Conservation (phyloP, 2,113 vertebrate species). For the Paracanthobrama guichenoti region DNA sequence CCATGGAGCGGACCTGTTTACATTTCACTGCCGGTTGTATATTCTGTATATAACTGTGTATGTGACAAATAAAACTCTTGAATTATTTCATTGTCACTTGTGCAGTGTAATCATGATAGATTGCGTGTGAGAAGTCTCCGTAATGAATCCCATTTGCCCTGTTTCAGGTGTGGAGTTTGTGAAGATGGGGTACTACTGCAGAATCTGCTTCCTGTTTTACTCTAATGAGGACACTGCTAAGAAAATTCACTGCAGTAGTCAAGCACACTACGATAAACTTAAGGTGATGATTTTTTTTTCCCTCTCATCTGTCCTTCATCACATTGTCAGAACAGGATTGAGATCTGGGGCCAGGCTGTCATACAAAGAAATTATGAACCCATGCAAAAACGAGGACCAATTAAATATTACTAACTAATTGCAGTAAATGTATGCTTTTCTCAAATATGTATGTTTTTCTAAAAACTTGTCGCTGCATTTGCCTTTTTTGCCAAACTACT, state of each 20-base stretch:
- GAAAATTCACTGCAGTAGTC: slow-evolving; percentile 94
- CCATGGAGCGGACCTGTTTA: too few species aligned
- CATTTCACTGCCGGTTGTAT: too few species aligned
- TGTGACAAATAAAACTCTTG: too few species aligned
- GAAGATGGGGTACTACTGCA: slow-evolving; percentile 97
- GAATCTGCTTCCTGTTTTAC: slow-evolving; percentile 96
- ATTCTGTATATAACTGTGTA: too few species aligned
- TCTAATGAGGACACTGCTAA: slow-evolving; percentile 95
- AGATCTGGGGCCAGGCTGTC: background rate
- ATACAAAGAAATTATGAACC: too few species aligned
- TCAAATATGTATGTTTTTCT: too few species aligned
- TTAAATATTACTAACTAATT: too few species aligned
- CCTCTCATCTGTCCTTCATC: background rate
- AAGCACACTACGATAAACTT: slow-evolving; percentile 92
- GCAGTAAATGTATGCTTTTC: too few species aligned
- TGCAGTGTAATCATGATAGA: background rate
- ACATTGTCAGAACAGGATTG: background rate
- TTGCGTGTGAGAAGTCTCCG: background rate
- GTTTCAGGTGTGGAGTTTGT: slow-evolving; percentile 92
- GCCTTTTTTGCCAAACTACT: too few species aligned
- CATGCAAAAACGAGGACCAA: too few species aligned
- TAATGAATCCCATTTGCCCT: background rate
- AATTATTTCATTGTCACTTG: background rate
- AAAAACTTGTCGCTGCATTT: too few species aligned
- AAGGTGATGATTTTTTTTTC: too few species aligned